Evolutionary conservation across 2,797 vertebrate species (phyloP), one percentile per base, ranked within the genome.

Genomic region (Gymnocypris eckloni): DNA sequence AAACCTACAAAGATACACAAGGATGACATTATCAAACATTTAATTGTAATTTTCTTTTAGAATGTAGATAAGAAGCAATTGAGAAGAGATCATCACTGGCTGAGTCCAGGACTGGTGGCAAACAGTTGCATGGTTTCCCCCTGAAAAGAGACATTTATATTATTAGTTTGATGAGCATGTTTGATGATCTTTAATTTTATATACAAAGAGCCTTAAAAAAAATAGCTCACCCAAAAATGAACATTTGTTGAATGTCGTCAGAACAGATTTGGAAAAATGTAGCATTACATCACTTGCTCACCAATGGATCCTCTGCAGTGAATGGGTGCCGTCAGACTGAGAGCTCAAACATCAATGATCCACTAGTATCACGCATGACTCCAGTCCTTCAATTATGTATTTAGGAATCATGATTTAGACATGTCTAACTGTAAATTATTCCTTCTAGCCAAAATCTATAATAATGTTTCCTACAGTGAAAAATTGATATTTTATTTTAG

Each of bases 1-100:
- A 77, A 93, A 96, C 78, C 95, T 96, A 43, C 33, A 37, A 22
- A 79, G 28, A 88, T 45, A 71, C 7, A 84, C 33, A 83, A 69
- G 37, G 8, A 79, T 56, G 3, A 82, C 5, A 79, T n/a, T 56
- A 41, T 56, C 8, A 22, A 20, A 73, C 1, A 56, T 7, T 52
- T 16, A 33, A 4, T 22, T 48, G 16, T 4, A 28, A 25, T 4
- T 11, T 18, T 18, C 25, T 10, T 43, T 43, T 43, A 43, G 18
- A 77, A 11, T 6, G 7, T 1, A 77, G 52, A 77, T 61, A 25
- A 59, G 10, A 71, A 18, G 4, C 43, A 22, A 45, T 13, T 33
- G 20, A 61, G 11, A 78, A 45, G 25, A 70, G 39, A 70, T 59
- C 16, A 54, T 85, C 20, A 85, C 83, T 48, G 66, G 66, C 66